phyloP scores from a whole-genome alignment of 2,113 vertebrate species.

The Tachycineta bicolor region DNA sequence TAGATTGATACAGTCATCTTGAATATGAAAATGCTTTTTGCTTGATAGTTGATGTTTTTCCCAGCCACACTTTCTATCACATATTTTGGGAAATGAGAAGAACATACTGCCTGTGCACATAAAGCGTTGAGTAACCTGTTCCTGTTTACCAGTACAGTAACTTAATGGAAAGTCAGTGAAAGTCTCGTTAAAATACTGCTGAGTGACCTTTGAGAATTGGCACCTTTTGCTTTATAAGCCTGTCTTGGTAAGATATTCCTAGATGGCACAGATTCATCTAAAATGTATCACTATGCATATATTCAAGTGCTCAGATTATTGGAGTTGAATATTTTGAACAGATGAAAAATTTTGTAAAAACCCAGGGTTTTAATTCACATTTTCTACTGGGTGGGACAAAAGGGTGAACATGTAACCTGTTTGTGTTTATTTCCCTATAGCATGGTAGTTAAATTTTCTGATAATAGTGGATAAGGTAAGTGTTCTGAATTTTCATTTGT shows the following conservation, averaged over 20 bases:
- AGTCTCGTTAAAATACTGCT: not conserved
- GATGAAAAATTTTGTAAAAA: not conserved
- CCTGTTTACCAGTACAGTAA: not conserved
- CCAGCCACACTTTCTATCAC: not conserved
- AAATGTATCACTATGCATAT: not conserved
- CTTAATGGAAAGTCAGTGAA: not conserved
- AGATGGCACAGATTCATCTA: not conserved
- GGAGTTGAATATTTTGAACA: not conserved
- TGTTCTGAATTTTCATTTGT: not conserved
- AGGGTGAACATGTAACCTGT: not conserved
- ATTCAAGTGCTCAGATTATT: not conserved
- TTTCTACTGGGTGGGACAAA: not conserved
- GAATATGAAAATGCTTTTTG: not conserved
- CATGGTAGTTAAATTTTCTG: not conserved
- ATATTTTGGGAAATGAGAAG: not conserved
- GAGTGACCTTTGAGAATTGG: not conserved
- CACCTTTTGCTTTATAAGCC: not conserved
- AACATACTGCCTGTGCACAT: not conserved
- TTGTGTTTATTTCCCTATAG: not conserved
- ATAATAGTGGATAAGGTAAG: not conserved
- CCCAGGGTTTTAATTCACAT: accelerated
- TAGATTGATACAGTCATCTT: not conserved
- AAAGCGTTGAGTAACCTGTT: not conserved
- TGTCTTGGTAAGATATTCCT: not conserved
- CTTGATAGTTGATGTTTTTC: not conserved